Evolutionary conservation across 2,888 invertebrate genomes (phyloP).

Genomic region (Cantharis lateralis): DNA sequence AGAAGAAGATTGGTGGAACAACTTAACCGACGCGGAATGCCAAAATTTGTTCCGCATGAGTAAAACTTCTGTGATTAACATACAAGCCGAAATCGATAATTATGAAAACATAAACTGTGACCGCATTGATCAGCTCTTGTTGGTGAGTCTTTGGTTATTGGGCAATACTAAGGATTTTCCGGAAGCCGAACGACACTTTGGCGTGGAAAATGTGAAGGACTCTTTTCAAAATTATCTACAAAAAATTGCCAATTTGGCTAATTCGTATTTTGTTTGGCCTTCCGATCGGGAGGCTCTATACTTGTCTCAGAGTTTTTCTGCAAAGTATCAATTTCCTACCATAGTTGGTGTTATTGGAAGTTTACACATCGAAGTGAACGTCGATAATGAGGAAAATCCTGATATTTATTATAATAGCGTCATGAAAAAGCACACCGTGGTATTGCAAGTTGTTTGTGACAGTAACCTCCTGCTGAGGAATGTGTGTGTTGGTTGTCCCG

Average conservation of each 20-base stretch:
- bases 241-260: conserved; percentile 31
- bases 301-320: conserved; percentile 31
- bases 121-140: conserved; percentile 26
- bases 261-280: conserved; percentile 36
- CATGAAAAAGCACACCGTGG: conserved; percentile 34
- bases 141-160: conserved; percentile 36
- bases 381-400: conserved; percentile 5
- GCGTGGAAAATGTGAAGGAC: conserved; percentile 23
- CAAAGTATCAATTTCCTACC: conserved; percentile 33
- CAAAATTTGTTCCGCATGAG: conserved; percentile 36
- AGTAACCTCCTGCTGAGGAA: conserved; percentile 37
- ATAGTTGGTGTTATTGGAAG: conserved; percentile 37
- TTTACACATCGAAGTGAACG: conserved; percentile 32
- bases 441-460: conserved; percentile 40
- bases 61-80: conserved; percentile 26
- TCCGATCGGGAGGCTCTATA: conserved; percentile 24
- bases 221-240: conserved; percentile 29
- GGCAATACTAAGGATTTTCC: conserved; percentile 33
- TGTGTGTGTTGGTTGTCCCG: conserved; percentile 37
- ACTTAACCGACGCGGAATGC: conserved; percentile 33
- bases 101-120: conserved; percentile 26
- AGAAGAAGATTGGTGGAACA: conserved; percentile 26
- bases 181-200: conserved; percentile 31
- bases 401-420: conserved; percentile 32
- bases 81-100: conserved; percentile 36